These are phyloP conservation scores for Aquatica leii DNA, from an alignment of 2,888 invertebrate species.

Conservation along the genomic window DNA sequence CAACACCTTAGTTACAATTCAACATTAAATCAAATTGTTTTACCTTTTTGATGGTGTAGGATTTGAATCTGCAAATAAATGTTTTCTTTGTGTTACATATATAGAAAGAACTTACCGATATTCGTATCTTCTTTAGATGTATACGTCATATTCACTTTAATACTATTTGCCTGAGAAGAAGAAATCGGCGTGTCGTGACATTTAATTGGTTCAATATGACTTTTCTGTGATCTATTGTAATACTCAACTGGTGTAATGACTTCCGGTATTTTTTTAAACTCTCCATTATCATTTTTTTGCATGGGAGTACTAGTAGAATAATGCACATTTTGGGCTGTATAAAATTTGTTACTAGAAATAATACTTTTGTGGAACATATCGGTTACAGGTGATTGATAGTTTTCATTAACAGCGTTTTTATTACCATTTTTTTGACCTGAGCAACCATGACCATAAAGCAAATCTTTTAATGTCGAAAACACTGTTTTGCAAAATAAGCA, in stretches of 20 bases:
- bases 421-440: neutral
- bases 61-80: too few relatives aligned
- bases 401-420: too few relatives aligned
- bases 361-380: too few relatives aligned
- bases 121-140: too few relatives aligned
- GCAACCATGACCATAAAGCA: neutral
- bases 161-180: neutral
- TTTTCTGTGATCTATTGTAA: neutral
- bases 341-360: too few relatives aligned
- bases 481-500: neutral
- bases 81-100: too few relatives aligned
- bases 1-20: too few relatives aligned
- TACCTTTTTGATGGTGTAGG: too few relatives aligned
- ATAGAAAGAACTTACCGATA: too few relatives aligned
- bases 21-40: too few relatives aligned
- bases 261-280: neutral
- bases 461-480: neutral
- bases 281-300: neutral
- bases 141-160: too few relatives aligned
- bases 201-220: neutral
- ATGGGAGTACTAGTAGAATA: conserved; percentile 6
- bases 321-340: neutral
- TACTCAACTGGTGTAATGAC: conserved; percentile 3
- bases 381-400: too few relatives aligned
- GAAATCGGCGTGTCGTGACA: neutral